Evolutionary conservation across 2,888 invertebrate species (phyloP), one percentile per base, ranked within the genome.

Genomic region (Miltochrista miniata): DNA sequence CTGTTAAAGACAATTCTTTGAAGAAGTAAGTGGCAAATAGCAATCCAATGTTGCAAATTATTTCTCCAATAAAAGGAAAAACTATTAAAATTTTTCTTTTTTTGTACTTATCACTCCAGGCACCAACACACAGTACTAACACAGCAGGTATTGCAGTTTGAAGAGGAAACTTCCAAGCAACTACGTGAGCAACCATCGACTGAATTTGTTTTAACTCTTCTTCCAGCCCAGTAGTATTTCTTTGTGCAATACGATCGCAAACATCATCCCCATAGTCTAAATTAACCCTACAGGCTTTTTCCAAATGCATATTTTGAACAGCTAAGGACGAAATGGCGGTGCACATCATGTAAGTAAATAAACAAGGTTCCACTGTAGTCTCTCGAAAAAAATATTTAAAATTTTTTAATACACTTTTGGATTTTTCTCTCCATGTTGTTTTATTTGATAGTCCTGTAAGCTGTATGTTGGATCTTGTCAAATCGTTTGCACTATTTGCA

Each of bases 341-440:
- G 54, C 94, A 94, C 76, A 95, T 83, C 73, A 95, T 93, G 73
- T 94, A 95, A 58, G 92, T 87, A 56, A 94, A 93, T 58, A 95
- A 76, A 65, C 95, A 93, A 9, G 95, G 95, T 66, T 95, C 95
- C 1, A 95, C 94, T 0, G 95, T 94, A 1, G 85, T 89, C 68
- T 91, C 90, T 1, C 74, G 72, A 33, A 85, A 72, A 51, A 83
- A 70, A 63, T 68, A 66, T 61, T 82, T 86, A 12, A 94, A 61
- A 36, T 73, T 74, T 68, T 89, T 90, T 55, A 90, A 61, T 4
- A 72, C 48, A 12, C 62, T 68, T 58, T 89, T 90, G 9, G 76
- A 80, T 69, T 81, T 81, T 63, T 87, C 87, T 47, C 73, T 79
- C 81, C 82, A 84, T 54, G 83, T 76, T 47, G 67, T 61, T 29